phyloP scores from a whole-genome alignment of 2,113 vertebrate genomes.

The Eidolon helvum region DNA sequence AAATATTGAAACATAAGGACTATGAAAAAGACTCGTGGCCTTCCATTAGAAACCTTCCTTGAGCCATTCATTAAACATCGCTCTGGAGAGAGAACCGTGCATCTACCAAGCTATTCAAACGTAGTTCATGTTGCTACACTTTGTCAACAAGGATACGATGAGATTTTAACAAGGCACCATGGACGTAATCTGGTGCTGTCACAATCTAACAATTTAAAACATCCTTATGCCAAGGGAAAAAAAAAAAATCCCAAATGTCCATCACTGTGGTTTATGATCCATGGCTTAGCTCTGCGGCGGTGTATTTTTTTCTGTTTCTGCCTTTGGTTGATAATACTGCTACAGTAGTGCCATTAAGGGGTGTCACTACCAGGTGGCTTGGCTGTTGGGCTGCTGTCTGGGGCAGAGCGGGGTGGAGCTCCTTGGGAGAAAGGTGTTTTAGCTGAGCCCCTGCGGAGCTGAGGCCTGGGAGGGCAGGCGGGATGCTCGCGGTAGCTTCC shows the following conservation, averaged over 20 bases:
- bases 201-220: neutral
- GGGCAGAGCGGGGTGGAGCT: neutral
- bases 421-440: neutral
- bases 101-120: neutral
- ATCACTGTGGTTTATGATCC: neutral
- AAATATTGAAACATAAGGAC: neutral
- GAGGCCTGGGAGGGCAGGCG: neutral
- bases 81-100: neutral
- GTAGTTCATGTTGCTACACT: neutral
- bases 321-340: neutral
- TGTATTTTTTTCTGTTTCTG: neutral
- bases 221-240: neutral
- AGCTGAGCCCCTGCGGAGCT: neutral
- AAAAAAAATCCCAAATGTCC: too few species aligned
- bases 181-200: neutral
- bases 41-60: neutral
- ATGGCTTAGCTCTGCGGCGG: fast-evolving
- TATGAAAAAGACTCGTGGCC: neutral
- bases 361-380: fast-evolving
- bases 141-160: neutral
- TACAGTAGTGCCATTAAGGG: neutral
- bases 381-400: neutral
- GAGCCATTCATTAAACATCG: neutral
- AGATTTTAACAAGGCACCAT: neutral
- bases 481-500: too few species aligned